phyloP scores from a whole-genome alignment of 1,140 invertebrate genomes.

The Diorhabda sublineata region DNA sequence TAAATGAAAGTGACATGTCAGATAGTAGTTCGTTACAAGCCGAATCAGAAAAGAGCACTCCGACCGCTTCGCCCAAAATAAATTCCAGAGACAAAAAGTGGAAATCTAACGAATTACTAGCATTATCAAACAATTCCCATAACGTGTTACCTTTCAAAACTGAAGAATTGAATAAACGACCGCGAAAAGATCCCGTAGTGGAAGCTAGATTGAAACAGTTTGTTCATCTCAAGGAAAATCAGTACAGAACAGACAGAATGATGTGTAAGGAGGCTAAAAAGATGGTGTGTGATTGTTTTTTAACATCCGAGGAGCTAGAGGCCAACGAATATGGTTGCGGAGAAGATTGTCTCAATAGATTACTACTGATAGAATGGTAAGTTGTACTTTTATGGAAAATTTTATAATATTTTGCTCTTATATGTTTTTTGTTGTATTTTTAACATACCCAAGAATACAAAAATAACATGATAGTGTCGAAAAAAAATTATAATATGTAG shows the following conservation, averaged over 20 bases:
- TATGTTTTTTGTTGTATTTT: no score
- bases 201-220: slow-evolving; percentile 73
- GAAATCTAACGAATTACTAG: slow-evolving; percentile 32
- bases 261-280: slow-evolving; percentile 83
- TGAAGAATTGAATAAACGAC: slow-evolving; percentile 3
- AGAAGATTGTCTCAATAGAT: slow-evolving; percentile 92
- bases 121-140: slow-evolving; percentile 23
- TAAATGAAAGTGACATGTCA: slow-evolving; percentile 28
- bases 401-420: no score
- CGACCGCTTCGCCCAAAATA: slow-evolving; percentile 19
- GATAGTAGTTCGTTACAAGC: slow-evolving; percentile 28
- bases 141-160: neutral
- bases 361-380: slow-evolving; percentile 97
- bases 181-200: slow-evolving; percentile 51
- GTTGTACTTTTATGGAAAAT: neutral
- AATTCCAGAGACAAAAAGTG: slow-evolving; percentile 14
- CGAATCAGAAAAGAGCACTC: slow-evolving; percentile 28
- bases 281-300: slow-evolving; percentile 94
- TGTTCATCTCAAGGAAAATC: slow-evolving; percentile 76
- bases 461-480: no score
- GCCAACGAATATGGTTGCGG: slow-evolving; percentile 84
- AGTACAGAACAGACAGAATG: slow-evolving; percentile 75
- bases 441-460: no score
- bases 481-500: no score
- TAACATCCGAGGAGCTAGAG: slow-evolving; percentile 82